Percentiles rank a stretch among this genome's conserved stretches.
phyloP scores from a whole-genome alignment of 2,888 invertebrate species.

The Lumbricus terrestris region DNA sequence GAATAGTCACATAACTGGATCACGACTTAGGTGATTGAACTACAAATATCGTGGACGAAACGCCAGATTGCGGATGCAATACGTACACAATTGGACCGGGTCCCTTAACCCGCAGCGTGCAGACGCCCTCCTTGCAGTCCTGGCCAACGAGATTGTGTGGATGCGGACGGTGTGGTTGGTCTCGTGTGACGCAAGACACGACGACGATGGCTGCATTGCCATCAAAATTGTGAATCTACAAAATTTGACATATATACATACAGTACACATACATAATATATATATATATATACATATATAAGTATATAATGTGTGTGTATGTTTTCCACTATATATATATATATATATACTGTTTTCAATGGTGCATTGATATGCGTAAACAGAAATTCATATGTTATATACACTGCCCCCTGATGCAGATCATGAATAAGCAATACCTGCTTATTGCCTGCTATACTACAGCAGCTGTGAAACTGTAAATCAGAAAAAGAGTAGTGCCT shows the following conservation, averaged over 20 bases:
- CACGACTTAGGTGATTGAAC: background rate
- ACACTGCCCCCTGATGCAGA: too few species aligned
- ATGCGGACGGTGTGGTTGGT: constrained; percentile 80
- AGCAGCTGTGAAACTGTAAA: too few species aligned
- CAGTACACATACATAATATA: background rate
- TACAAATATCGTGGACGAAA: constrained; percentile 25
- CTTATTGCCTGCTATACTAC: too few species aligned
- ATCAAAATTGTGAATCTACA: constrained; percentile 71
- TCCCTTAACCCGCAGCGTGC: constrained; percentile 67
- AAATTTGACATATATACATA: constrained; percentile 25
- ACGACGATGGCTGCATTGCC: constrained; percentile 77
- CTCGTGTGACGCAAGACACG: constrained; percentile 91
- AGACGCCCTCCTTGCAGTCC: constrained; percentile 89
- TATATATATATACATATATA: too few species aligned
- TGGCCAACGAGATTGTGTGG: constrained; percentile 92
- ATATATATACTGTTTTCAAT: too few species aligned
- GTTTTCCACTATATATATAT: too few species aligned
- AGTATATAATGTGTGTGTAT: too few species aligned
- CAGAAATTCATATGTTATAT: too few species aligned
- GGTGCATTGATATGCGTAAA: too few species aligned
- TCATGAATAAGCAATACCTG: too few species aligned
- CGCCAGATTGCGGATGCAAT: too few species aligned
- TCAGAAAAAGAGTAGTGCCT: too few species aligned
- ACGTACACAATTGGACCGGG: constrained; percentile 26
- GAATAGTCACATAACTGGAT: background rate